These are phyloP conservation scores for Otis tarda DNA, from an alignment of 2,113 vertebrate species.

Conservation along the genomic window DNA sequence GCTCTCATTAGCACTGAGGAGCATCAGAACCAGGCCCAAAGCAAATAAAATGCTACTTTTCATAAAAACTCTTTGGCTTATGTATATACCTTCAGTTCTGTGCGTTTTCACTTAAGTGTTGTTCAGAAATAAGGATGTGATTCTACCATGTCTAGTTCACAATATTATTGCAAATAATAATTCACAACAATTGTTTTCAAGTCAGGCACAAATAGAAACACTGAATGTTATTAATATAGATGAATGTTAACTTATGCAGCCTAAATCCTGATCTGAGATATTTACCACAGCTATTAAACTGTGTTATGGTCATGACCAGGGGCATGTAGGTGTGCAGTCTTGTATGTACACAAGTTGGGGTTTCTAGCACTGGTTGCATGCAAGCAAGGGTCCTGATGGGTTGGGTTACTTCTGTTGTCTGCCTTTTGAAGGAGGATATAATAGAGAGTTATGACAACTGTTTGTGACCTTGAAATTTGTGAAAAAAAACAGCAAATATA, in stretches of 20 bases:
- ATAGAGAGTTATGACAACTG: neutral
- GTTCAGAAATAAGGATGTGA: neutral
- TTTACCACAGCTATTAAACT: neutral
- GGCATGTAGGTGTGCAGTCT: neutral
- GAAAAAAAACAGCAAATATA: neutral
- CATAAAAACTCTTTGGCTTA: neutral
- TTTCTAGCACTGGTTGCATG: neutral
- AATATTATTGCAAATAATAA: neutral
- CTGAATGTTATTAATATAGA: neutral
- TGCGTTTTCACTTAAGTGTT: neutral
- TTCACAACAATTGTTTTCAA: neutral
- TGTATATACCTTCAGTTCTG: neutral
- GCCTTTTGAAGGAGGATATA: neutral
- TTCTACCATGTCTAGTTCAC: neutral
- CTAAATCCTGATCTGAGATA: neutral
- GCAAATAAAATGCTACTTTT: neutral
- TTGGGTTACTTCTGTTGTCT: neutral
- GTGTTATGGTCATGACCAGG: neutral
- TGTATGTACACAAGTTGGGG: neutral
- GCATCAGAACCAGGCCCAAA: neutral
- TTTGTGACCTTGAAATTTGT: neutral
- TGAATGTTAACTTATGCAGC: neutral
- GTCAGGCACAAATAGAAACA: neutral
- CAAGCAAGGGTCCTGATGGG: neutral
- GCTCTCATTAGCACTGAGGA: neutral